These are phyloP conservation scores for Clamator glandarius DNA, from an alignment of 2,797 vertebrate genomes.

Conservation along the genomic window DNA sequence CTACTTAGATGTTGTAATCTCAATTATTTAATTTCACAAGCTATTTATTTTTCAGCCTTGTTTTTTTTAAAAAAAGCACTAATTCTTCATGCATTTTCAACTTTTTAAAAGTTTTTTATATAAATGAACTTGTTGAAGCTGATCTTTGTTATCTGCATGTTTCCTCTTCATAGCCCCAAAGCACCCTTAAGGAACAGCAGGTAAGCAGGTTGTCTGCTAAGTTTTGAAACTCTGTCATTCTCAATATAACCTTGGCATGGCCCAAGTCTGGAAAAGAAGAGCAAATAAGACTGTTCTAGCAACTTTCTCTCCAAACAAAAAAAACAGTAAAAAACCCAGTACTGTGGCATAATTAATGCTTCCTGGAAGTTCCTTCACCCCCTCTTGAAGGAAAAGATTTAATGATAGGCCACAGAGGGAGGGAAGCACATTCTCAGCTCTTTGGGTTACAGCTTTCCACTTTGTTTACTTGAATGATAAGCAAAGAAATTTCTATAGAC, in stretches of 20 bases:
- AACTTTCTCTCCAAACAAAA: neutral
- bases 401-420: neutral
- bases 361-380: neutral
- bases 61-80: neutral
- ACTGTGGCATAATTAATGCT: neutral
- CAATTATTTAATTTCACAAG: neutral
- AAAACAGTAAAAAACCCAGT: neutral
- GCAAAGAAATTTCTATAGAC: neutral
- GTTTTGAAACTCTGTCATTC: neutral
- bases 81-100: too few relatives aligned
- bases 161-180: neutral
- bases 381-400: neutral
- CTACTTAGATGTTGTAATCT: neutral
- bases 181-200: neutral
- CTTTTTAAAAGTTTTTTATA: neutral
- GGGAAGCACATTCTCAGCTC: neutral
- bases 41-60: neutral
- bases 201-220: neutral
- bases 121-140: neutral
- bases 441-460: neutral
- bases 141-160: neutral
- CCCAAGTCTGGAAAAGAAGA: too few relatives aligned
- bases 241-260: neutral
- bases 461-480: neutral
- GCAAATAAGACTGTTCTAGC: neutral